Evolutionary conservation across 1,140 invertebrate species (phyloP), one percentile per base, ranked within the genome.

Genomic region (Zaprionus kolodkinae): DNA sequence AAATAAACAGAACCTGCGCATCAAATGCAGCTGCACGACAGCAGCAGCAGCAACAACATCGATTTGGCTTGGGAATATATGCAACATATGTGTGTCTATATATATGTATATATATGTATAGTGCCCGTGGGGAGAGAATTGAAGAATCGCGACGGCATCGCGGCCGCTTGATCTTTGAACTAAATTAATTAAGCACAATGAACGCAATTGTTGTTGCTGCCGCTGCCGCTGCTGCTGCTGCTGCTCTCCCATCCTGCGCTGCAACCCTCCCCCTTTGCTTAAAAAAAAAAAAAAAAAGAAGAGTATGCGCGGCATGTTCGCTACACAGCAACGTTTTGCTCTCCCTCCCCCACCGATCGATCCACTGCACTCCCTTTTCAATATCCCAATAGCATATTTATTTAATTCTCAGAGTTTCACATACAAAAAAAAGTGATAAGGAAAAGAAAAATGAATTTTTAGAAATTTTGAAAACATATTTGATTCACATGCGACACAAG

Each of bases 161-260:
- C 48, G 70, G 70, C 64, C 84, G 84, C 85, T 87, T 91, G 90
- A 91, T 91, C 90, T 91, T 87, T 91, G 90, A 91, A 91, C 90
- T 88, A 85, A 91, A 91, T 91, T 91, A 91, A 91, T 91, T 91
- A 91, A 91, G 86, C 80, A 91, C 90, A 91, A 91, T 91, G 90
- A 91, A 90, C 86, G 76, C 72, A 87, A 91, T 90, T 91, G 85
- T 89, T 85, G 76, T 72, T 81, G 45, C 45, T 21, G 43, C 12
- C n/a, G 30, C 15, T 25, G 25, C 21, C 27, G 59, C 21, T 40
- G 15, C 13, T 59, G 56, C 7, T 38, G 36, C 0, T 9, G 56
- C 27, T 30, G 15, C 15, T 6, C 9, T 6, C n/a, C 45, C 17
- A 17, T 15, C 15, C 45, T 3, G 10, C 45, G 27, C 3, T 6